These are phyloP conservation scores for Ochropleura leucogaster DNA, from an alignment of 2,888 invertebrate species.

Conservation along the genomic window DNA sequence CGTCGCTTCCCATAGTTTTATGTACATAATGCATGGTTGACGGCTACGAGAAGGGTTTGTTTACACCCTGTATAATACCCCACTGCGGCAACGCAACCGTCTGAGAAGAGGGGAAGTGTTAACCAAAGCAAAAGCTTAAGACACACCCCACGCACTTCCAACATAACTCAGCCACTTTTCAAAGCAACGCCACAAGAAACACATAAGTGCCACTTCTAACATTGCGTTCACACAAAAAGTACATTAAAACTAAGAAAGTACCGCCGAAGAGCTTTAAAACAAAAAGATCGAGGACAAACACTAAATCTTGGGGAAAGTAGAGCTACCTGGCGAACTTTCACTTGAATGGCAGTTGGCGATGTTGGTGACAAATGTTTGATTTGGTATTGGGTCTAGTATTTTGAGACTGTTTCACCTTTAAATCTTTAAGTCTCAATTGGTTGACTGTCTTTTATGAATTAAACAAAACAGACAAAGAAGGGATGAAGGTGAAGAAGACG, in stretches of 20 bases:
- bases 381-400: constrained; percentile 24
- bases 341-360: constrained; percentile 52
- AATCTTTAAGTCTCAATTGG: neutral
- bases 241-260: constrained; percentile 65
- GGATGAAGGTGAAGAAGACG: too few species aligned
- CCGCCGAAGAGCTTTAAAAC: constrained; percentile 56
- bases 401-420: neutral
- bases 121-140: constrained; percentile 1
- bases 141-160: constrained; percentile 6
- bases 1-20: too few species aligned
- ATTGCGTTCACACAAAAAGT: constrained; percentile 64
- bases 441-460: neutral
- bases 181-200: constrained; percentile 45
- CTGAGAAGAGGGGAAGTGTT: neutral
- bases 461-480: too few species aligned
- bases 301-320: constrained; percentile 63
- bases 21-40: too few species aligned
- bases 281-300: constrained; percentile 61
- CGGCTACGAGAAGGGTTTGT: too few species aligned
- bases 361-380: constrained; percentile 56
- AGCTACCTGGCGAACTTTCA: constrained; percentile 59
- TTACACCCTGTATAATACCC: neutral
- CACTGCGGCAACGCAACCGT: neutral
- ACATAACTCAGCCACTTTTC: constrained; percentile 28
- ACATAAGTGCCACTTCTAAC: constrained; percentile 60